Base-by-base conservation (phyloP, 2,888 invertebrate species). In the Pilophorus perplexus region DNA sequence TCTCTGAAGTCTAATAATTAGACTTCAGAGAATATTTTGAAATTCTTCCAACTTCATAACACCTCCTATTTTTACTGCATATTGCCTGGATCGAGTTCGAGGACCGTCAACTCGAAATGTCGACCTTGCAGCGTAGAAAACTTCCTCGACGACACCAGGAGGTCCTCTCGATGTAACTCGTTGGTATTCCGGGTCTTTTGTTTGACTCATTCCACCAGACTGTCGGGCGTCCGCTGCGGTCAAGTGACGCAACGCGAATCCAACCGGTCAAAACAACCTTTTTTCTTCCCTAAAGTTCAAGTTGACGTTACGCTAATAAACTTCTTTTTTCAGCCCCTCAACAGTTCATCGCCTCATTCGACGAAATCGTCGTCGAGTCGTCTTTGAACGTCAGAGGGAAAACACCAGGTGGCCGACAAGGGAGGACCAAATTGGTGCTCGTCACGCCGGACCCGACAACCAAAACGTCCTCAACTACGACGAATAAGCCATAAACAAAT, bases 351-450 rank as follows among this genome's bases (percentile, higher is more conserved):
- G 52, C 70, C 4, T 75, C 77, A 18, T 79, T 79, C 70, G 79
- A 78, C 70, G 80, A 80, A 75, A 78, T 80, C 28, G 75, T 78
- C 8, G 80, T 80, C 20, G 74, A 74, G 48, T 74, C 74, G 0
- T 73, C 71, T 16, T 62, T 75, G 48, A 71, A 68, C 16, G 74
- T 75, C n/a, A 67, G 69, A 67, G 73, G 72, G 12, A 71, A 71
- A 37, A 60, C 70, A 28, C 59, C 67, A 60, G 38, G 67, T 67
- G 6, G 73, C 67, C 55, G 67, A 14, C 23, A 74, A 14, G 27
- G 74, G 4, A 20, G 73, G 68, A n/a, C n/a, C n/a, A 33, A 74
- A 42, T 65, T 71, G 20, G 67, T 71, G 10, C 68, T 71, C 5
- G 60, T 69, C 10, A 64, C 67, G 22, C 67, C 66, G 20, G 44